Conservation (phyloP, 2,888 invertebrate genomes). For the Sinodicranocentrus sp. region DNA sequence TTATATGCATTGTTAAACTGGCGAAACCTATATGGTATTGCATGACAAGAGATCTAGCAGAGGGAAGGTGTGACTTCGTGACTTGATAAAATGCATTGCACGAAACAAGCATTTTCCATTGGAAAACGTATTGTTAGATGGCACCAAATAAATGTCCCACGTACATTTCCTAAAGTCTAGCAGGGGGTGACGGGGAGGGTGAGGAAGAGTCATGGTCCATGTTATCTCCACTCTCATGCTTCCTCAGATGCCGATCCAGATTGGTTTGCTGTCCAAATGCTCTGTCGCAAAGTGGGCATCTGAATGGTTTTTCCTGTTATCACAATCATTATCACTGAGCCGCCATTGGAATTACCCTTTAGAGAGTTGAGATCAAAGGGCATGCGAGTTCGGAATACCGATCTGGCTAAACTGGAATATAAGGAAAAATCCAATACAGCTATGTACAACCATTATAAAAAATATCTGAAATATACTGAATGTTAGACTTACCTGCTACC, state of each 20-base stretch:
- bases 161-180: constrained; percentile 43
- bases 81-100: constrained; percentile 30
- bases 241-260: constrained; percentile 97
- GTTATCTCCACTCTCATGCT: constrained; percentile 90
- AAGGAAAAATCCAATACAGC: too few species aligned
- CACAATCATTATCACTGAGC: constrained; percentile 80
- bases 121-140: constrained; percentile 29
- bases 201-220: constrained; percentile 71
- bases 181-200: constrained; percentile 72
- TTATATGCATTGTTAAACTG: background rate
- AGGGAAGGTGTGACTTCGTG: background rate
- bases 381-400: constrained; percentile 65
- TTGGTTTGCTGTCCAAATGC: constrained; percentile 99
- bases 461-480: constrained; percentile 11
- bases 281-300: constrained; percentile 87
- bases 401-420: constrained; percentile 61
- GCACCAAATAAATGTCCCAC: constrained; percentile 44
- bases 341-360: constrained; percentile 69
- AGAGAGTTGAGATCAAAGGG: constrained; percentile 68
- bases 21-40: constrained; percentile 2
- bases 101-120: constrained; percentile 5
- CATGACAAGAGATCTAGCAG: constrained; percentile 28
- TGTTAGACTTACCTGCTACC: constrained; percentile 73
- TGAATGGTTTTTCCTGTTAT: constrained; percentile 99
- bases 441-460: too few species aligned